A percentile compares a stretch with the other conserved stretches of the same genome.
These are phyloP conservation scores for Barypeithes pellucidus DNA, from an alignment of 2,888 invertebrate species.

Conservation along the genomic window DNA sequence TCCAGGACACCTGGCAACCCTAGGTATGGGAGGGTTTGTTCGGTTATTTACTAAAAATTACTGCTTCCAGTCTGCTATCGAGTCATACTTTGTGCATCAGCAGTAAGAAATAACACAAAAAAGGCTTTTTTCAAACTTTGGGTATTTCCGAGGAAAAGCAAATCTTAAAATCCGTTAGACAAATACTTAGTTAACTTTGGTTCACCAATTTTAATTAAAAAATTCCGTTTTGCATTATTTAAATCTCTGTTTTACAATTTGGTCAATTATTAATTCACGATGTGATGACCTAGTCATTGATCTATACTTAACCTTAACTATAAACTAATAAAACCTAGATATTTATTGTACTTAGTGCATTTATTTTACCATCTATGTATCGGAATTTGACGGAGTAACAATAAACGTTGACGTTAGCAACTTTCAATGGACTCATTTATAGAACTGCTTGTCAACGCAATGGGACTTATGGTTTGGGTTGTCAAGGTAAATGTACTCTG, in stretches of 20 bases:
- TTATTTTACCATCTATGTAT: too few relatives aligned
- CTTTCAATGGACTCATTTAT: too few relatives aligned
- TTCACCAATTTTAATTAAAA: background rate
- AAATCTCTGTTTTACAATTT: background rate
- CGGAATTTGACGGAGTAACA: too few relatives aligned
- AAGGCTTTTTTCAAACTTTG: background rate
- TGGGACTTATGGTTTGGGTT: too few relatives aligned
- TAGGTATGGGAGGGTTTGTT: too few relatives aligned
- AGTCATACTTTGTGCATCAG: conserved; percentile 1
- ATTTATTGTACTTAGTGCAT: too few relatives aligned
- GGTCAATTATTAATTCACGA: background rate
- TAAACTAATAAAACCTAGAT: background rate
- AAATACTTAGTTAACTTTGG: background rate
- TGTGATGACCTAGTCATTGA: conserved; percentile 6
- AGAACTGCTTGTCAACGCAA: too few relatives aligned
- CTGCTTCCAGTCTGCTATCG: too few relatives aligned
- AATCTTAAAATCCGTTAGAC: background rate
- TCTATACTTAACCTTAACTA: conserved; percentile 16
- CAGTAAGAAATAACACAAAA: background rate
- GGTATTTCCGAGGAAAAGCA: background rate
- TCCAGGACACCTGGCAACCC: too few relatives aligned
- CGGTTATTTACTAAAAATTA: too few relatives aligned
- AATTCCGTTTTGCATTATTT: conserved; percentile 4
- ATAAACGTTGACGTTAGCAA: too few relatives aligned
- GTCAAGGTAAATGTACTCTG: too few relatives aligned